phyloP scores from a whole-genome alignment of 2,797 vertebrate species.

The Phrynocephalus vlangalii region DNA sequence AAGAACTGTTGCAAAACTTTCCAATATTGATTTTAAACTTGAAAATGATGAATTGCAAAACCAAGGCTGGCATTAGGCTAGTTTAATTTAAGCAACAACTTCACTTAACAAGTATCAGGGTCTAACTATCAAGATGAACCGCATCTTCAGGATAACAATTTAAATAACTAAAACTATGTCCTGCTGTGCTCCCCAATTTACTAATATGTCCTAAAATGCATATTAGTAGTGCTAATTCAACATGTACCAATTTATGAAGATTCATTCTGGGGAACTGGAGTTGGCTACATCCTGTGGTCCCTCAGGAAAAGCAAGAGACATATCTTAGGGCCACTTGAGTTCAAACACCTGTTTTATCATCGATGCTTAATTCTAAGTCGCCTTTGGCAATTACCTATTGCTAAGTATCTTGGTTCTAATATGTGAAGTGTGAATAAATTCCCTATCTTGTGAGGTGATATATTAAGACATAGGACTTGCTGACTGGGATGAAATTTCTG shows the following conservation, averaged over 20 bases:
- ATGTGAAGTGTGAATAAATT: not conserved
- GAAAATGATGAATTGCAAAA: not conserved
- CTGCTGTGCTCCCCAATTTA: not conserved
- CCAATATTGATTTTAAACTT: constrained; percentile 2
- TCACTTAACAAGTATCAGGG: not conserved
- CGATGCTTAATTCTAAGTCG: not conserved
- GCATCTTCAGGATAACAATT: not conserved
- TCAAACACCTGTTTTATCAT: not conserved
- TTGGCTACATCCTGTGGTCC: not conserved
- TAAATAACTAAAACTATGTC: not conserved
- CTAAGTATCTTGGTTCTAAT: not conserved
- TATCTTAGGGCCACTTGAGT: not conserved
- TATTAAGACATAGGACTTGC: not conserved
- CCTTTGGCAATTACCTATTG: not conserved
- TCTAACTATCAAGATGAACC: not conserved
- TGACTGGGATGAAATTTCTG: no score
- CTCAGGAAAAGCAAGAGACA: not conserved
- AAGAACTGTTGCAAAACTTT: constrained; percentile 2
- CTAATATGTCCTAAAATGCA: constrained; percentile 5
- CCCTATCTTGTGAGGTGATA: not conserved
- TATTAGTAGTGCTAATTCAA: constrained; percentile 4
- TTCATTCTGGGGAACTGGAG: not conserved
- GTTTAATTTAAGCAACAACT: not conserved
- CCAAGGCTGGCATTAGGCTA: not conserved
- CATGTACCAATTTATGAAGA: not conserved